Evolutionary conservation across 92 coral and sea anemone genomes (phyloP), one percentile per base, ranked within the genome.

Genomic region (Muricea muricata): DNA sequence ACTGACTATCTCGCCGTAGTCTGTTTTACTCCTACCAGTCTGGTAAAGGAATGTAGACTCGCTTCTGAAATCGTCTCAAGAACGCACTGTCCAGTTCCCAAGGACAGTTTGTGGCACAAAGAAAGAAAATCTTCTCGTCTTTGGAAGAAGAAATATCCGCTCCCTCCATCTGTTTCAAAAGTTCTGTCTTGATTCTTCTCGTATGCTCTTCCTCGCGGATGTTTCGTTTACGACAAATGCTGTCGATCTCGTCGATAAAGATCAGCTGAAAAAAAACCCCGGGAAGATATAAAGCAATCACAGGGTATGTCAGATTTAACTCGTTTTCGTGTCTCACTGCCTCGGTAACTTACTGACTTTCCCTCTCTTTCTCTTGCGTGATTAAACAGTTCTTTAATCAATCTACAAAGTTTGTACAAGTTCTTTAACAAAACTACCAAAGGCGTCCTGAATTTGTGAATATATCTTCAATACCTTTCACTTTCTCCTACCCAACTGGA

Each of bases 401-500:
- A 91, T 82, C 99, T 97, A 14, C 3, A 56, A 50, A 25, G 60
- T 18, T 52, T 4, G 2, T 26, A 56, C 34, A 25, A 54, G 23
- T n/a, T 30, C 29, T 4, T 14, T n/a, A 31, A 14, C 18, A 37
- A 37, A 4, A 37, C 42, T 37, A 37, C 42, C 50, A 12, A 45
- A 8, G 50, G 50, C 14, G 14, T 45, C 9, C 8, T n/a, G n/a
- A 9, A 8, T 6, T 45, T 45, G 14, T 45, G 14, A 3, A 45
- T 6, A 45, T 8, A 45, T 9, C 50, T 17, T 8, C 50, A 13
- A 25, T 54, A 89, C 97, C 69, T 93, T 92, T 96, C 99, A 83
- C 99, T 96, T 87, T 96, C 99, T 46, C 99, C 99, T 15, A 96
- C 94, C 99, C 99, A 96, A 76, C 99, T 96, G 73, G 99, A 96